phyloP scores from a whole-genome alignment of 2,113 vertebrate species.

The Platycercus adscitus region DNA sequence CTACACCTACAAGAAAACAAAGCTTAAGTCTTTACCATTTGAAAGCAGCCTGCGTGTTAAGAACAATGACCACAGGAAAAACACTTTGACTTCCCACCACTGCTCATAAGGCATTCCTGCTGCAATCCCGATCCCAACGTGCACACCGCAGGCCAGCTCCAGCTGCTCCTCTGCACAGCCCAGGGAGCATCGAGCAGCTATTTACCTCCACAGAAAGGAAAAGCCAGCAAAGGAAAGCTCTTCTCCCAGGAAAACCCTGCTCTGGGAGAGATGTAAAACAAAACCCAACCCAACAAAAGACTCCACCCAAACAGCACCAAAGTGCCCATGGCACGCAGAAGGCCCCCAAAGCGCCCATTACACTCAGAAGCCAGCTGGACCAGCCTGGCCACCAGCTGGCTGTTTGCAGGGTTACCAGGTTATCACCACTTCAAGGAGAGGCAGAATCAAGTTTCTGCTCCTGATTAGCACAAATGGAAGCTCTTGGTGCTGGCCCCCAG shows the following conservation, averaged over 20 bases:
- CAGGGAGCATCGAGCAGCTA: not conserved
- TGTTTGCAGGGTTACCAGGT: not conserved
- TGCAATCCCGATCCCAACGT: not conserved
- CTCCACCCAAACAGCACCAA: not conserved
- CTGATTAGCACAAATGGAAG: not conserved
- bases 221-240: not conserved
- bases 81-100: not conserved
- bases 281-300: too few relatives aligned
- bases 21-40: not conserved
- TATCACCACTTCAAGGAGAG: not conserved
- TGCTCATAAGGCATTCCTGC: not conserved
- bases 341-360: not conserved
- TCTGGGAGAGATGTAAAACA: not conserved
- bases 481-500: not conserved
- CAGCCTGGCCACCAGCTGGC: not conserved
- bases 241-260: not conserved
- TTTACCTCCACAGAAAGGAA: not conserved
- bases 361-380: not conserved
- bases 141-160: not conserved
- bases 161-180: not conserved
- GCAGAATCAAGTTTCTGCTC: not conserved
- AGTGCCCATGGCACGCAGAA: not conserved
- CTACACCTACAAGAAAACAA: not conserved
- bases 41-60: not conserved
- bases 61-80: not conserved